A percentile compares a stretch with the other conserved stretches of the same genome.
Conservation (phyloP, 2,113 vertebrate species). For the Nannobrachium achirus region DNA sequence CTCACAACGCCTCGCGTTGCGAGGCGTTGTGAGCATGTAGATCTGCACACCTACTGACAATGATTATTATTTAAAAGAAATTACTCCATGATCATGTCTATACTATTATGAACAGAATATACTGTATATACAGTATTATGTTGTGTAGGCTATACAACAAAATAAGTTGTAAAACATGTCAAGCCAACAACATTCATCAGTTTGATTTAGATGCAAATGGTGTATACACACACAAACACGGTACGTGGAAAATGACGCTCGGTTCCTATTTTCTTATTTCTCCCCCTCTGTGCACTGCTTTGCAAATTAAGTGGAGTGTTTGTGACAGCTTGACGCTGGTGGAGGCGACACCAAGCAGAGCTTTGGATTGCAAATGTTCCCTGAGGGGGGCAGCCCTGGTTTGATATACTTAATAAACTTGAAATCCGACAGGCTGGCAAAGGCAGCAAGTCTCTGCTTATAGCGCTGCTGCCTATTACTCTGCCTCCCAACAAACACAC, state of each 20-base stretch:
- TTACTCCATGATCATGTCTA: slow-evolving; percentile 14
- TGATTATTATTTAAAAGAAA: no score
- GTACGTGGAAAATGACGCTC: slow-evolving; percentile 68
- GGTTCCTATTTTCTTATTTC: slow-evolving; percentile 67
- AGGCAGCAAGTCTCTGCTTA: slow-evolving; percentile 48
- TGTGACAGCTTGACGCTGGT: slow-evolving; percentile 75
- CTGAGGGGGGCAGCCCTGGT: slow-evolving; percentile 69
- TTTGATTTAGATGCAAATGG: slow-evolving; percentile 70
- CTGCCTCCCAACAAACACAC: slow-evolving; percentile 36
- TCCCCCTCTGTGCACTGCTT: slow-evolving; percentile 62
- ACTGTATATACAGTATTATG: slow-evolving; percentile 26
- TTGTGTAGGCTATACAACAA: slow-evolving; percentile 24
- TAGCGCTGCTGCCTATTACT: slow-evolving; percentile 62
- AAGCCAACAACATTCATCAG: slow-evolving; percentile 52
- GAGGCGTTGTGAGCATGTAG: no score
- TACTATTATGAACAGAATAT: slow-evolving; percentile 7
- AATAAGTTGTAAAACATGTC: slow-evolving; percentile 39
- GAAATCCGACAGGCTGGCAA: slow-evolving; percentile 72
- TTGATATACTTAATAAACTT: slow-evolving; percentile 80
- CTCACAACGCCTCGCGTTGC: no score
- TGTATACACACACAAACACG: slow-evolving; percentile 52
- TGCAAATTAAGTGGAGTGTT: slow-evolving; percentile 78
- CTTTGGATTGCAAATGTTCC: slow-evolving; percentile 78
- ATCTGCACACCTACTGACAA: no score
- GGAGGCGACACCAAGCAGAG: slow-evolving; percentile 69